These are phyloP conservation scores for Tridacna gigas DNA, from an alignment of 2,888 invertebrate species.

Conservation along the genomic window DNA sequence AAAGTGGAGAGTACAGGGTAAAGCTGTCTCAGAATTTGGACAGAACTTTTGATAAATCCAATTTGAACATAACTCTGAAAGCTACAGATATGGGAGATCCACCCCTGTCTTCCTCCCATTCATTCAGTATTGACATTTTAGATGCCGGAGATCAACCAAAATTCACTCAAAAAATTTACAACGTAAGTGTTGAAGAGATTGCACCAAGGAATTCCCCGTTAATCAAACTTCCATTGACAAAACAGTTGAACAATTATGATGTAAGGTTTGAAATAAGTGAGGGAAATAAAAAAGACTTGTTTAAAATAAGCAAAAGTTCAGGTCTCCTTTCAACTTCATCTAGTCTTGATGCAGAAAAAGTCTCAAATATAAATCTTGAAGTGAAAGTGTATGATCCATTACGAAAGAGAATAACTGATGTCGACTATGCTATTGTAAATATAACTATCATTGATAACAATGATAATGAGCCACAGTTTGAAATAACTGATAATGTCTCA, in stretches of 20 bases:
- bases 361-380: conserved; percentile 87
- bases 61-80: conserved; percentile 91
- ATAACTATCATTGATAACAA: conserved; percentile 95
- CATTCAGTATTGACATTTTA: conserved; percentile 92
- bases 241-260: conserved; percentile 93
- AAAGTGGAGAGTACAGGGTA: conserved; percentile 88
- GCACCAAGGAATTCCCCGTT: conserved; percentile 95
- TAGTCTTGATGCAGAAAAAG: conserved; percentile 92
- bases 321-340: conserved; percentile 95
- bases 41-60: conserved; percentile 88
- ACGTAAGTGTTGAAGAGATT: conserved; percentile 94
- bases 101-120: conserved; percentile 76
- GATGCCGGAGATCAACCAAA: conserved; percentile 95
- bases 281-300: conserved; percentile 95
- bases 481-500: conserved; percentile 82
- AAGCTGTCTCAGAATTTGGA: conserved; percentile 92
- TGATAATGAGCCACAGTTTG: conserved; percentile 96
- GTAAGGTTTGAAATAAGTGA: conserved; percentile 91
- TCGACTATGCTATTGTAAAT: conserved; percentile 92
- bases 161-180: conserved; percentile 89
- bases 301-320: conserved; percentile 93
- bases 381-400: conserved; percentile 86
- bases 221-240: conserved; percentile 91
- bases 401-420: conserved; percentile 92
- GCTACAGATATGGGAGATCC: conserved; percentile 92